phyloP scores from a whole-genome alignment of 2,113 vertebrate species.

The Ahaetulla prasina region DNA sequence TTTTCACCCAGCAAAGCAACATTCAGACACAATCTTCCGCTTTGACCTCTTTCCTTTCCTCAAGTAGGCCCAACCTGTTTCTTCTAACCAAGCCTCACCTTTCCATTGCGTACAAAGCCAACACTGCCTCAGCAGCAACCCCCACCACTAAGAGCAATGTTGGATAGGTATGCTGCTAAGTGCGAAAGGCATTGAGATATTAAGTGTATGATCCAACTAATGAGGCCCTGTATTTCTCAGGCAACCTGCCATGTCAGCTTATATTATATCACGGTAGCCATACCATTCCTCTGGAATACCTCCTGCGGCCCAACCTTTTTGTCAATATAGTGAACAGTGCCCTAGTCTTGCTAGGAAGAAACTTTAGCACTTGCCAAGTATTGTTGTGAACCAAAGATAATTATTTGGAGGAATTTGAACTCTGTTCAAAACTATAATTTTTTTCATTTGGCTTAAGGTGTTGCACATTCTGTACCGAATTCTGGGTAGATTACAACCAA shows the following conservation, averaged over 20 bases:
- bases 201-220: background rate
- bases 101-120: background rate
- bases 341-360: background rate
- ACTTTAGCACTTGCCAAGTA: background rate
- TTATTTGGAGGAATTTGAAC: background rate
- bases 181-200: background rate
- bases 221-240: background rate
- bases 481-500: background rate
- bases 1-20: background rate
- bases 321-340: background rate
- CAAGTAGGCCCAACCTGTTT: background rate
- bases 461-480: background rate
- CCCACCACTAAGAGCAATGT: background rate
- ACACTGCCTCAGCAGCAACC: background rate
- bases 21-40: background rate
- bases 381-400: background rate
- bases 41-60: background rate
- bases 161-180: background rate
- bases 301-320: background rate
- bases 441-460: background rate
- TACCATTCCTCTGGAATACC: background rate
- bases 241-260: background rate
- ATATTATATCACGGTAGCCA: background rate
- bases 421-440: background rate
- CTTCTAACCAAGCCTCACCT: background rate